Base-by-base conservation (phyloP, 1,140 invertebrate genomes). In the Mylabris phalerata region DNA sequence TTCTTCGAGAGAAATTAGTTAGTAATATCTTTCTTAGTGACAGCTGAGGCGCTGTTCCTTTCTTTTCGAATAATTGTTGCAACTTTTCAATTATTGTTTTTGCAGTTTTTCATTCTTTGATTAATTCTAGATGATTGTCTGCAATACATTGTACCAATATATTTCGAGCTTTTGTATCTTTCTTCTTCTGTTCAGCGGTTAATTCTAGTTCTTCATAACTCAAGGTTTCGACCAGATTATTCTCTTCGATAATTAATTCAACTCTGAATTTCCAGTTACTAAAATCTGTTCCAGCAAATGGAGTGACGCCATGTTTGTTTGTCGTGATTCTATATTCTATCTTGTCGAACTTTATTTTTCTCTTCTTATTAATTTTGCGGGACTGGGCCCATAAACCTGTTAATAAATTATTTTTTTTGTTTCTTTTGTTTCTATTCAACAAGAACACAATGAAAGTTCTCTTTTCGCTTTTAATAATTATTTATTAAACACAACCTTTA, bases 1-100 rank as follows among this genome's bases (percentile, higher is more conserved):
- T 38, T 27, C 65, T 66, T 50, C 41, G 6, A 42, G 3, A 6
- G 41, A 11, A n/a, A 3, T 11, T n/a, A 3, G 41, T 42, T 42
- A 42, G 10, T 9, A 42, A 10, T 42, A 6, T 42, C 11, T 42
- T 42, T 42, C 41, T 42, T 42, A 42, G 10, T 11, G 11, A 42
- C 3, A 42, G 41, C 11, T 42, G 41, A 11, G 9, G 2, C 2
- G 41, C 9, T n/a, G 6, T 42, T 42, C 41, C 41, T 42, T 42
- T 42, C 11, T 10, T 42, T n/a, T 11, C 2, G 2, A 42, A 42
- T 42, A 11, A 3, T 11, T 5, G 4, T 42, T 42, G 9, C 11
- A 42, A 42, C 9, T 11, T 42, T 42, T 9, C 41, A 42, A 11
- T n/a, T 42, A 42, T 42, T 11, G 11, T 11, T n/a, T 42, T 10